Evolutionary conservation across 1,140 invertebrate genomes (phyloP).

Genomic region (Capitella teleta): DNA sequence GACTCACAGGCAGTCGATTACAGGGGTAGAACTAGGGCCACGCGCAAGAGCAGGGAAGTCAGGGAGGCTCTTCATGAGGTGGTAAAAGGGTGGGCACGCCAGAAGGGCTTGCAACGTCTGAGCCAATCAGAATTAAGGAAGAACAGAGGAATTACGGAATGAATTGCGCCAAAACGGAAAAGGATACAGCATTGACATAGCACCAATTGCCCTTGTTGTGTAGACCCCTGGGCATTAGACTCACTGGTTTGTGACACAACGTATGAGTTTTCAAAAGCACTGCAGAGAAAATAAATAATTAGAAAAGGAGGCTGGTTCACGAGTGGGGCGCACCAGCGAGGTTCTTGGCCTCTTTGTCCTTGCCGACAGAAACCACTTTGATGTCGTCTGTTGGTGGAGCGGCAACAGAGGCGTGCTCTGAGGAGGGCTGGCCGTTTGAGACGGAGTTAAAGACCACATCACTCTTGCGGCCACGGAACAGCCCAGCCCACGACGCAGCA

Average conservation of each 20-base stretch:
- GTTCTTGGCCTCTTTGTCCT: neutral
- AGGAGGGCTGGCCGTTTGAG: neutral
- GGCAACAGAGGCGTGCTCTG: too few relatives aligned
- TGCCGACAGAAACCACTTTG: neutral
- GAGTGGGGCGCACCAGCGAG: neutral
- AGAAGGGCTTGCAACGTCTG: constrained; percentile 57
- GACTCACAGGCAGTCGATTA: constrained; percentile 83
- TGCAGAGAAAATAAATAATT: constrained; percentile 7
- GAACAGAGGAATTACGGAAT: neutral
- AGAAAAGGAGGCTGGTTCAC: neutral
- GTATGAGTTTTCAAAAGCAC: constrained; percentile 15
- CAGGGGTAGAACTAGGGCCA: constrained; percentile 55
- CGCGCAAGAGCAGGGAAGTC: constrained; percentile 13
- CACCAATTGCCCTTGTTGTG: constrained; percentile 88
- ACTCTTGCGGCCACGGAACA: constrained; percentile 7
- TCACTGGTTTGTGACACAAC: constrained; percentile 15
- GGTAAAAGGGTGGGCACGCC: constrained; percentile 86
- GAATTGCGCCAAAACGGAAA: constrained; percentile 4
- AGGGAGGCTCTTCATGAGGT: constrained; percentile 60
- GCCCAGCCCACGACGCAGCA: constrained; percentile 11
- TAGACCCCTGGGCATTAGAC: constrained; percentile 68
- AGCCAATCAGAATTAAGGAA: neutral
- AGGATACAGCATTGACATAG: constrained; percentile 73
- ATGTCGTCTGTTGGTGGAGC: neutral
- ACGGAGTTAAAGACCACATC: neutral